Conservation (phyloP, 2,797 vertebrate genomes). For the Parauchenoglanis punctatus region DNA sequence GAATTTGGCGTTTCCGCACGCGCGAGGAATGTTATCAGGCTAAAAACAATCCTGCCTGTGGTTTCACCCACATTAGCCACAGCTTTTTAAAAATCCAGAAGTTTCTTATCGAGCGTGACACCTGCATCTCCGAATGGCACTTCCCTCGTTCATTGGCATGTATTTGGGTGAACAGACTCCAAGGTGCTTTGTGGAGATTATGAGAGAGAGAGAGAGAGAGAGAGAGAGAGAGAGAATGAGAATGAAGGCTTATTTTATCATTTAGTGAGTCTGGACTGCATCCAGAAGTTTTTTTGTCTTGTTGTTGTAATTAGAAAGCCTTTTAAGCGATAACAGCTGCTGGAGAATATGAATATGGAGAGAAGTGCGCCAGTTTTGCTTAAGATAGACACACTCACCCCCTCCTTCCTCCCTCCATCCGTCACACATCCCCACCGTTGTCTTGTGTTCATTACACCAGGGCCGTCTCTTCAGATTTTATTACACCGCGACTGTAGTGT, state of each 20-base stretch:
- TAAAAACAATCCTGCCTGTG: conserved; percentile 90
- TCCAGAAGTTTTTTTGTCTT: conserved; percentile 91
- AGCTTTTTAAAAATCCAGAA: conserved; percentile 93
- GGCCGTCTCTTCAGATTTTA: conserved; percentile 3
- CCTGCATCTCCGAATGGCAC: conserved; percentile 76
- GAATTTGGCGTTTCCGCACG: conserved; percentile 87
- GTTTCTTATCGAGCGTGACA: conserved; percentile 95
- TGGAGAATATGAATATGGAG: conserved; percentile 88
- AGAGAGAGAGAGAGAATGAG: conserved; percentile 76
- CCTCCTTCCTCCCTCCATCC: conserved; percentile 1
- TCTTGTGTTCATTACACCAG: conserved; percentile 11
- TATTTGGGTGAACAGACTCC: conserved; percentile 58
- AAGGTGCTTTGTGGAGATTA: conserved; percentile 63
- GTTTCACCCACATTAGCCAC: conserved; percentile 88
- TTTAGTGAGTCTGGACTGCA: conserved; percentile 91
- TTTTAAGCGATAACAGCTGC: conserved; percentile 93
- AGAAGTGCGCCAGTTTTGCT: conserved; percentile 49
- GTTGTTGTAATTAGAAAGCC: conserved; percentile 96
- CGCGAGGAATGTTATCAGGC: conserved; percentile 88
- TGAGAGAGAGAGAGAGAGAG: conserved; percentile 28
- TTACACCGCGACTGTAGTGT: neutral
- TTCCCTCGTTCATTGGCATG: conserved; percentile 57
- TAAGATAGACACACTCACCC: conserved; percentile 16
- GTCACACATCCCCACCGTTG: conserved; percentile 23
- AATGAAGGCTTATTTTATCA: conserved; percentile 92